Evolutionary conservation across 1,140 invertebrate genomes (phyloP), one percentile per base, ranked within the genome.

Genomic region (Psix sp.): DNA sequence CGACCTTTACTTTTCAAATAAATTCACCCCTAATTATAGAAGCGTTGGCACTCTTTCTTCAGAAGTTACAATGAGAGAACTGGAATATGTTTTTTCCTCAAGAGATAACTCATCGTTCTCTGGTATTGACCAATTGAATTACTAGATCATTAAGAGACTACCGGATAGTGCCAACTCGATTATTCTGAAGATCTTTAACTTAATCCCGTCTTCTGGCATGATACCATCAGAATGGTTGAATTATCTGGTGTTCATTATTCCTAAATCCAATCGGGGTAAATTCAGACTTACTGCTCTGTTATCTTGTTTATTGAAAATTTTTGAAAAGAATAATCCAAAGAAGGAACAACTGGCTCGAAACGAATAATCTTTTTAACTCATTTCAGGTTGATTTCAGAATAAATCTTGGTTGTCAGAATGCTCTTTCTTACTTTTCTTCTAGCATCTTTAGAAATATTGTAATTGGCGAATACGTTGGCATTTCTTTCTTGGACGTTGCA

Each of bases 401-500:
- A 20, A 31, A 16, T n/a, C 10, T 5, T 11, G 26, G 45, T 5
- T 48, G 29, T 5, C 11, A n/a, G 5, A 29, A 48, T 0, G 45
- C 45, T 1, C 5, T 48, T 5, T 3, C 26, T 26, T 26, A 18
- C 35, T 15, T 33, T 1, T n/a, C 26, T 1, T 33, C 45, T 11
- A 29, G 33, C 3, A 42, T 43, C 3, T 21, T 43, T 20, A 20
- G 11, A 10, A 11, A 17, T 15, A 13, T 51, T n/a, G 1, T 35
- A 3, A 4, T 16, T 14, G 35, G 29, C n/a, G 5, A 2, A 43
- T 33, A 43, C 5, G 48, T 3, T 2, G 35, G 14, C 5, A 36
- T 43, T 7, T 5, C 57, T n/a, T 45, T 67, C 2, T 10, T 57
- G 0, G 51, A 67, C 21, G 40, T 67, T 0, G 43, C 56, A 49